Evolutionary conservation across 2,888 invertebrate species (phyloP).

Genomic region (Caenorhabditis sp.): DNA sequence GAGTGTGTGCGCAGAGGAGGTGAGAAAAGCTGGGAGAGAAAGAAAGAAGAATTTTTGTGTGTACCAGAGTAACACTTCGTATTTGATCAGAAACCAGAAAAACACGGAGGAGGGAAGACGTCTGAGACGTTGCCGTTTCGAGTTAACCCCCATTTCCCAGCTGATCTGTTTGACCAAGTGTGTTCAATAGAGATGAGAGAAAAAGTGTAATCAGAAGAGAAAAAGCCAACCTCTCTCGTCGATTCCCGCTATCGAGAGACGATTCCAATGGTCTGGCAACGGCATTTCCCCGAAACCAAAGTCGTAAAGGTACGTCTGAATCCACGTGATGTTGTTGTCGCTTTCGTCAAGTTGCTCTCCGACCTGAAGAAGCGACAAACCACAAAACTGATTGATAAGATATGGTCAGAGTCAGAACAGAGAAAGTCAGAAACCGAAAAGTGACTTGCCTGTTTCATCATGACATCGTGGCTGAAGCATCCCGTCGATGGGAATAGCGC

Average conservation of each 20-base stretch:
- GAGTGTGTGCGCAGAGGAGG: no score
- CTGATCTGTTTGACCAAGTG: background rate
- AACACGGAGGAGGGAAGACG: no score
- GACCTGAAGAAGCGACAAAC: constrained; percentile 39
- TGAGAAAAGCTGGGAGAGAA: no score
- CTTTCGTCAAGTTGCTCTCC: constrained; percentile 50
- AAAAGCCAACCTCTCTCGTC: constrained; percentile 56
- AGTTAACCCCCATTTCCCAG: constrained; percentile 7
- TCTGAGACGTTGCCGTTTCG: background rate
- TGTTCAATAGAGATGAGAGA: background rate
- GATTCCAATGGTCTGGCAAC: constrained; percentile 66
- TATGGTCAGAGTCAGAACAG: background rate
- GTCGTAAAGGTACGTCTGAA: constrained; percentile 74
- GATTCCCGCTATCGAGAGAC: constrained; percentile 61
- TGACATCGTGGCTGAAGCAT: constrained; percentile 75
- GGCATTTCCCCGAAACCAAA: constrained; percentile 71
- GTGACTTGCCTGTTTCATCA: constrained; percentile 73
- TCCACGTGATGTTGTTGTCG: constrained; percentile 69
- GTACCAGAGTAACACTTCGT: background rate
- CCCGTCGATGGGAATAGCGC: constrained; percentile 74
- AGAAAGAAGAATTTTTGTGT: no score
- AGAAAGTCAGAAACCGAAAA: background rate
- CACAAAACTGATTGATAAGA: constrained; percentile 21
- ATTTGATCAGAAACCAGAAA: constrained; percentile 22
- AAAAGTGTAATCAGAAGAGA: background rate